Evolutionary conservation across 2,888 invertebrate species (phyloP).

Genomic region (Caenorhabditis sp.): DNA sequence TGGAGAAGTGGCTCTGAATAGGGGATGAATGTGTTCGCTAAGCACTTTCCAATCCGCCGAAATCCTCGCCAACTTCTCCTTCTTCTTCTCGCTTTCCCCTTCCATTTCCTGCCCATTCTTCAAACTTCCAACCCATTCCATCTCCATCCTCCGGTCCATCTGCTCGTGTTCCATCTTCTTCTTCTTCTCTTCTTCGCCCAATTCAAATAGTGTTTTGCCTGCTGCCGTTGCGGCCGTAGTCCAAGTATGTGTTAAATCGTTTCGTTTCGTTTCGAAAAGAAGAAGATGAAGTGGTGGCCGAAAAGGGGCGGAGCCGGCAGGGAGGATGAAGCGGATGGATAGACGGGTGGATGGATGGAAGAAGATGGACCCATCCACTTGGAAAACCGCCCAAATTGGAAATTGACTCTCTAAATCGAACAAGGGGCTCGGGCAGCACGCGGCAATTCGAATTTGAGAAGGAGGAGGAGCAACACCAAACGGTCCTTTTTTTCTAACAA

Average conservation of each 20-base stretch:
- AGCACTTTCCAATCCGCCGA: constrained; percentile 5
- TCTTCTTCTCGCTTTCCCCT: constrained; percentile 9
- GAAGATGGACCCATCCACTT: background rate
- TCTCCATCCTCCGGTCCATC: constrained; percentile 23
- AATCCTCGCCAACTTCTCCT: constrained; percentile 24
- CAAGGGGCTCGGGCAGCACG: background rate
- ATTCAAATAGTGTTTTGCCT: constrained; percentile 55
- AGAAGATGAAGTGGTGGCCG: background rate
- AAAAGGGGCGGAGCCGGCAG: too few relatives aligned
- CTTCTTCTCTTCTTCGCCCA: constrained; percentile 8
- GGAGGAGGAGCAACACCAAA: too few relatives aligned
- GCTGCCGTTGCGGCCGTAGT: too few relatives aligned
- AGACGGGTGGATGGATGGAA: too few relatives aligned
- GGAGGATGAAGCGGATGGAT: background rate
- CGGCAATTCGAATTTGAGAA: too few relatives aligned
- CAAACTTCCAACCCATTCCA: too few relatives aligned
- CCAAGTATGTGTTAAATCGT: constrained; percentile 60
- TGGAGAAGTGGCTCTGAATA: too few relatives aligned
- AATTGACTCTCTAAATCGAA: constrained; percentile 18
- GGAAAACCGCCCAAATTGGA: constrained; percentile 6
- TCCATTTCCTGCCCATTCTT: background rate
- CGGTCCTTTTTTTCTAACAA: too few relatives aligned
- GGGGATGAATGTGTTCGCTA: background rate
- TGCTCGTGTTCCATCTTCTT: constrained; percentile 23
- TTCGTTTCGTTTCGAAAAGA: constrained; percentile 19